Conservation (phyloP, 2,888 invertebrate species). For the Pecten maximus region DNA sequence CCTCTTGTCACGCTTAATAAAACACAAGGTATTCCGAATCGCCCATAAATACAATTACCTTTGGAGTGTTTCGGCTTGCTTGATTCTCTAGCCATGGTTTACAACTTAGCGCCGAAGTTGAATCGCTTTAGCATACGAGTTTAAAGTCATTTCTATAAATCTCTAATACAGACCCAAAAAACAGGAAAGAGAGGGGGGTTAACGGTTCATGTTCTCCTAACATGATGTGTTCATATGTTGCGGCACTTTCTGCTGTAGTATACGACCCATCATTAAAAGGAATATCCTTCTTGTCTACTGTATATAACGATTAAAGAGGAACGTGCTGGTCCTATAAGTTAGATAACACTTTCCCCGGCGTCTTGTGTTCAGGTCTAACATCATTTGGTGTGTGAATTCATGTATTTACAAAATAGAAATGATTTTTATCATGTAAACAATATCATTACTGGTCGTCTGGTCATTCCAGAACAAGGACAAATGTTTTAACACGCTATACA, state of each 20-base stretch:
- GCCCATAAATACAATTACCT: constrained; percentile 30
- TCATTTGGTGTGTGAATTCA: no score
- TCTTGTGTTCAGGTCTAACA: no score
- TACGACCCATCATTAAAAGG: not conserved
- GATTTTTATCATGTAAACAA: no score
- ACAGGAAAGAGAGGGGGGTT: not conserved
- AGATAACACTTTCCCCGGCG: no score
- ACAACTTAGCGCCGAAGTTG: not conserved
- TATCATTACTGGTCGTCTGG: no score
- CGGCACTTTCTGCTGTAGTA: not conserved
- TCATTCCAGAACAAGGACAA: no score
- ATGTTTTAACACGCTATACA: no score
- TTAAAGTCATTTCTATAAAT: constrained; percentile 16
- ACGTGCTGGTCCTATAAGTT: no score
- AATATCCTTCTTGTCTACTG: not conserved
- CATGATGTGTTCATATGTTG: constrained; percentile 30
- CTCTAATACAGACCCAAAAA: not conserved
- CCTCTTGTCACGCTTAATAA: constrained; percentile 20
- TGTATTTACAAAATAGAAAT: no score
- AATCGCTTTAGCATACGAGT: not conserved
- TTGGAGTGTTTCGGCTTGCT: constrained; percentile 33
- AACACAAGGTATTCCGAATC: constrained; percentile 20
- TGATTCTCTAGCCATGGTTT: not conserved
- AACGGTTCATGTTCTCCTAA: not conserved
- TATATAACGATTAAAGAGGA: no score